Percentiles rank a stretch among this genome's conserved stretches.
Evolutionary conservation across 2,113 vertebrate genomes (phyloP).

Genomic region (Lagopus muta): DNA sequence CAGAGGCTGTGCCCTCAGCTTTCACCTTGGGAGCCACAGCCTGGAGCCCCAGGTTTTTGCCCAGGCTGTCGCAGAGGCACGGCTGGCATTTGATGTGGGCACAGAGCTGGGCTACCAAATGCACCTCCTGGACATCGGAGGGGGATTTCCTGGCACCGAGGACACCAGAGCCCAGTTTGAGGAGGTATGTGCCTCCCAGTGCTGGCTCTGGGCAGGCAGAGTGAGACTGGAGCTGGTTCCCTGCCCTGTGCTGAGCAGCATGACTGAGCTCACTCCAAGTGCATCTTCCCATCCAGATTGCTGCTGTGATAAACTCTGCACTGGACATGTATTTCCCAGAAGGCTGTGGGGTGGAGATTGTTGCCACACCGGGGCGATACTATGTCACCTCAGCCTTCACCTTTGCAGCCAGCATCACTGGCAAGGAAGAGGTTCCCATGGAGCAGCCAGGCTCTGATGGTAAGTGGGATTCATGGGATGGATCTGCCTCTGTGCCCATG

Average conservation of each 20-base stretch:
- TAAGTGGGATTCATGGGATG: neutral
- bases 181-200: conserved; percentile 61
- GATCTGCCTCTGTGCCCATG: fast-evolving
- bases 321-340: conserved; percentile 83
- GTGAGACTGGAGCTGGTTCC: neutral
- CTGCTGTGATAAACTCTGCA: conserved; percentile 75
- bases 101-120: conserved; percentile 77
- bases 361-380: conserved; percentile 78
- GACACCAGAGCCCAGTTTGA: conserved; percentile 71
- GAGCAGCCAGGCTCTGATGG: conserved; percentile 68
- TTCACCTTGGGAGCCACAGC: conserved; percentile 72
- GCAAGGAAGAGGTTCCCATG: conserved; percentile 65
- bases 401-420: conserved; percentile 74
- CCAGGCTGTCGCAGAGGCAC: conserved; percentile 74
- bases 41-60: conserved; percentile 69
- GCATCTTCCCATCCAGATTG: conserved; percentile 31
- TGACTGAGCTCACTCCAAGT: fast-evolving
- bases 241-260: neutral
- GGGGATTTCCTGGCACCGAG: conserved; percentile 75
- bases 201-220: fast-evolving
- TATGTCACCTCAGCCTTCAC: conserved; percentile 82
- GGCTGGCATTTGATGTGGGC: conserved; percentile 80
- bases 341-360: conserved; percentile 75
- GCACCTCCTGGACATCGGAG: conserved; percentile 80
- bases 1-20: conserved; percentile 61